Base-by-base conservation (phyloP, 2,797 vertebrate genomes). In the Anguilla pacifica region DNA sequence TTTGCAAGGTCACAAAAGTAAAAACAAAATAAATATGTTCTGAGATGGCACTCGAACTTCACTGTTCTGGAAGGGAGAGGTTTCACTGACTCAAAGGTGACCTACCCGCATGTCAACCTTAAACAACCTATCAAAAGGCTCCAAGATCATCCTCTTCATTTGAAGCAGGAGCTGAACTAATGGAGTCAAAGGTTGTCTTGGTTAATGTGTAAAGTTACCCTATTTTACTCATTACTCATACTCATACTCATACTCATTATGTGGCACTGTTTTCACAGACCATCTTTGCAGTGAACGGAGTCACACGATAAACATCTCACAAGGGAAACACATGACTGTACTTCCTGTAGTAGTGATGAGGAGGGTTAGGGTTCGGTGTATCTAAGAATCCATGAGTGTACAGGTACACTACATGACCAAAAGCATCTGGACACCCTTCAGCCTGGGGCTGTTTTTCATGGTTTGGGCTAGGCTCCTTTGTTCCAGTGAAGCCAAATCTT, bases 161-260 rank as follows among this genome's bases (percentile, higher is more conserved):
- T 82, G 22, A 6, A n/a, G 5, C 43, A 82, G 79, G 79, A 82
- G 79, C 2, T 51, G 22, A 49, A 25, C 79, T 49, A 25, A 82
- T 46, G 22, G 46, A 51, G 46, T 83, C 53, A 87, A 82, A 82
- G 53, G 35, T 61, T 22, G 59, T 25, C 55, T 85, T 74, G 39
- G 90, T 91, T 91, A 91, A 91, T 89, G 85, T 88, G 86, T 90
- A 87, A 84, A 83, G 22, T 9, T n/a, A 59, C 57, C 67, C 17
- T 61, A 28, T 25, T 86, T 87, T 57, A 85, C 61, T 86, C 59
- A 31, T 82, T 89, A n/a, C n/a, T n/a, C n/a, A n/a, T n/a, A n/a
- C n/a, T n/a, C n/a, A n/a, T n/a, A n/a, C n/a, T n/a, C n/a, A n/a
- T n/a, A n/a, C n/a, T n/a, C n/a, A n/a, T n/a, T 85, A 67, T 86